Evolutionary conservation across 2,797 vertebrate species (phyloP).

Genomic region (Malacoraja senta): DNA sequence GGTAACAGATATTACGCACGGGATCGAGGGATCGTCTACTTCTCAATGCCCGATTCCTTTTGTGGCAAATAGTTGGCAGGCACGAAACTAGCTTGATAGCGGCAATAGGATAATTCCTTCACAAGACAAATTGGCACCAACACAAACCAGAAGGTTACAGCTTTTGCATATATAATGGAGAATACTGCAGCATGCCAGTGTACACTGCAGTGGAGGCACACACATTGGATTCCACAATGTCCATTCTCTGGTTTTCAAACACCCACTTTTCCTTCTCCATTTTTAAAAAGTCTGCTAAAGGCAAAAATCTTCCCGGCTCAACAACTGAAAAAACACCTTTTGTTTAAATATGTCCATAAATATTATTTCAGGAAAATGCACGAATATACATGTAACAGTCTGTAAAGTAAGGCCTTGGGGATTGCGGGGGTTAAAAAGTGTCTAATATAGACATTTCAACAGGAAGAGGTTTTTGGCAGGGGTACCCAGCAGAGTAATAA

Average conservation of each 20-base stretch:
- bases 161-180: background rate
- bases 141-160: background rate
- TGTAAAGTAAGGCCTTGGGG: background rate
- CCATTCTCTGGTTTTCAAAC: background rate
- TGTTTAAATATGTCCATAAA: background rate
- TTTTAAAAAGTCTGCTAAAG: background rate
- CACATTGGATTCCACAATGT: background rate
- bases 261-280: background rate
- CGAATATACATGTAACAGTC: background rate
- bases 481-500: background rate
- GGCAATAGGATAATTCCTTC: too few species aligned
- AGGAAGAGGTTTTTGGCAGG: background rate
- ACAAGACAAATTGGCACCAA: background rate
- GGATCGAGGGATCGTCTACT: too few species aligned
- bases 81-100: too few species aligned
- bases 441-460: slow-evolving; percentile 31
- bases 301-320: background rate
- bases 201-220: background rate
- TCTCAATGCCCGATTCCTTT: too few species aligned
- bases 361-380: background rate
- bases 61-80: too few species aligned
- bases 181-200: background rate
- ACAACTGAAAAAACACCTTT: background rate
- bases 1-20: too few species aligned
- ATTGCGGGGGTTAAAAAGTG: background rate